Base-by-base conservation (phyloP, 2,888 invertebrate species). In the Papilio gigon region DNA sequence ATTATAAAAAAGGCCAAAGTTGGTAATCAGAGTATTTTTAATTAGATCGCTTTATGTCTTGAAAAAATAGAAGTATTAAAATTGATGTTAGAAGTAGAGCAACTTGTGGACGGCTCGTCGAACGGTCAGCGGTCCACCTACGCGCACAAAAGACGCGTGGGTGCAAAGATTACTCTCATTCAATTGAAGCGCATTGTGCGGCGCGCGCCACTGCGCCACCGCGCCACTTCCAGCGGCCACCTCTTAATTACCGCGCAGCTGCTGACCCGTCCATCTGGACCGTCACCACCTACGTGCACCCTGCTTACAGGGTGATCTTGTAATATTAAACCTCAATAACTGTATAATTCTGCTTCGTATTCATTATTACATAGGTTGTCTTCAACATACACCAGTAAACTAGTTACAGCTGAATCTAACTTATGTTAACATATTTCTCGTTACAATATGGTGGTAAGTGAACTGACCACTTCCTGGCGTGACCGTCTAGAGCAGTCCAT, bases 131-230 rank as follows among this genome's bases (percentile, higher is more conserved):
- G 84, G 88, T 91, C 90, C 92, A 88, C 91, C 91, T 89, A 91
- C 91, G 85, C 86, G 72, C 78, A 86, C 87, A 88, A 88, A 86
- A 86, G 88, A 85, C 81, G 90, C 90, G 91, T 92, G 92, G 92
- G 92, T 89, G 91, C 89, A 90, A 92, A 91, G 92, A 92, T 92
- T 92, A 92, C 87, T 90, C 88, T 89, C 91, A 92, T 92, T 92
- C 92, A 92, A 92, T 92, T 92, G 91, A 91, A 85, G 86, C 82
- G 90, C 89, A 91, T 91, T 91, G 91, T 90, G 89, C 90, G 83
- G 87, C 91, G 91, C 90, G 89, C 89, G 89, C 89, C 90, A 22
- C 47, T 90, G 89, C 89, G 89, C 89, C 90, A 22, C 47, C 90
- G 89, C 89, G 89, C 89, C 90, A 89, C 90, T 90, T 89, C 81